These are phyloP conservation scores for Trissolcus brochymenae DNA, from an alignment of 2,888 invertebrate species.

Conservation along the genomic window DNA sequence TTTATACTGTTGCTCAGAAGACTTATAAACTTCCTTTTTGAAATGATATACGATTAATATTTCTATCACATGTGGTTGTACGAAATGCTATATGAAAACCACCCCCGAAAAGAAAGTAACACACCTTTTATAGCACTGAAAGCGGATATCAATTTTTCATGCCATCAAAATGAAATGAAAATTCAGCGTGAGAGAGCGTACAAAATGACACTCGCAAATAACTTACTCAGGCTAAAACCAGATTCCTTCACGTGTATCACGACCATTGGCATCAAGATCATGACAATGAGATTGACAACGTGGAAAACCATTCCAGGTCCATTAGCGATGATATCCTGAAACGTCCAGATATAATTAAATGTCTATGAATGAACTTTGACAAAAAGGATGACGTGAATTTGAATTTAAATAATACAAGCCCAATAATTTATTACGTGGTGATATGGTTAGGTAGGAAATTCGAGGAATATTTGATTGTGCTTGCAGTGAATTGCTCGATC, in stretches of 20 bases:
- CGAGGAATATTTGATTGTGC: slow-evolving; percentile 34
- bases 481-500: slow-evolving; percentile 25
- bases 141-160: too few species aligned
- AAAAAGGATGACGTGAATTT: slow-evolving; percentile 41
- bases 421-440: slow-evolving; percentile 39
- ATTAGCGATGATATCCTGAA: slow-evolving; percentile 84
- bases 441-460: slow-evolving; percentile 33
- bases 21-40: too few species aligned
- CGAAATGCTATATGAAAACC: too few species aligned
- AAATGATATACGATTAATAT: too few species aligned
- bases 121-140: too few species aligned
- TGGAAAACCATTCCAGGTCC: slow-evolving; percentile 85
- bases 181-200: too few species aligned
- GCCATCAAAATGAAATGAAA: too few species aligned
- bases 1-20: too few species aligned
- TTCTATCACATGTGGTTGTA: too few species aligned
- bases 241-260: slow-evolving; percentile 86
- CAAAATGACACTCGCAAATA: background rate
- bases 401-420: slow-evolving; percentile 18
- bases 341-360: slow-evolving; percentile 47
- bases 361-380: slow-evolving; percentile 21
- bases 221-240: slow-evolving; percentile 88
- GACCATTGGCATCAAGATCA: slow-evolving; percentile 88
- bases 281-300: slow-evolving; percentile 84
- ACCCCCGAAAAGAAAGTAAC: too few species aligned